Conservation (phyloP, 2,888 invertebrate species). For the Lochmaea crataegi region DNA sequence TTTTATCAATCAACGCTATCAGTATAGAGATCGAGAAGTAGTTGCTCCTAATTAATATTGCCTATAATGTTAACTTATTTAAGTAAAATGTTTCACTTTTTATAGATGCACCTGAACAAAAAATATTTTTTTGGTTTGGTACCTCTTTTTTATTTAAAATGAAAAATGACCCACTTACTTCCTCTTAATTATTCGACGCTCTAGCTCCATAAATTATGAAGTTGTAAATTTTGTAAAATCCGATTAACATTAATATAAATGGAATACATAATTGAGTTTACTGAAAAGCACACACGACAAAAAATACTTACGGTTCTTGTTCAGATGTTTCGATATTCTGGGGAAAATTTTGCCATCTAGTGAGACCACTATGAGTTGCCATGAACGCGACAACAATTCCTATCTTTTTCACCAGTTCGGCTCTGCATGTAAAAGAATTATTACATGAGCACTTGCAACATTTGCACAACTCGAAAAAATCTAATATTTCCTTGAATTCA, state of each 20-base stretch:
- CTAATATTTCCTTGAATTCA: constrained; percentile 37
- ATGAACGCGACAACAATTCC: constrained; percentile 88
- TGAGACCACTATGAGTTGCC: constrained; percentile 90
- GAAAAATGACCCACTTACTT: not conserved
- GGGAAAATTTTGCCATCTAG: constrained; percentile 86
- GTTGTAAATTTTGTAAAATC: not conserved
- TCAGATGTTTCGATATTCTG: constrained; percentile 67
- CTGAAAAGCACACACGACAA: not conserved
- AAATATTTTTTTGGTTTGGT: too few species aligned
- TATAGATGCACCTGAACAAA: too few species aligned
- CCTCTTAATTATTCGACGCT: not conserved
- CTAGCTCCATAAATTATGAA: not conserved
- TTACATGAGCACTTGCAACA: constrained; percentile 40
- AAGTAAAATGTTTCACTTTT: too few species aligned
- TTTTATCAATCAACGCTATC: too few species aligned
- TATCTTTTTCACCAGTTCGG: constrained; percentile 84
- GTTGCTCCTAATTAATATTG: too few species aligned
- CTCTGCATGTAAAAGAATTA: constrained; percentile 68
- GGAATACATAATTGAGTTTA: too few species aligned
- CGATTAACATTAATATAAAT: not conserved
- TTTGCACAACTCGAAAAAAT: constrained; percentile 39
- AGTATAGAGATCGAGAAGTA: too few species aligned
- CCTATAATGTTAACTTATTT: too few species aligned
- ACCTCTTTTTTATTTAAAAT: too few species aligned
- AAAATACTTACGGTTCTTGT: constrained; percentile 54